Conservation (phyloP, 2,113 vertebrate genomes). For the Manacus vitellinus region DNA sequence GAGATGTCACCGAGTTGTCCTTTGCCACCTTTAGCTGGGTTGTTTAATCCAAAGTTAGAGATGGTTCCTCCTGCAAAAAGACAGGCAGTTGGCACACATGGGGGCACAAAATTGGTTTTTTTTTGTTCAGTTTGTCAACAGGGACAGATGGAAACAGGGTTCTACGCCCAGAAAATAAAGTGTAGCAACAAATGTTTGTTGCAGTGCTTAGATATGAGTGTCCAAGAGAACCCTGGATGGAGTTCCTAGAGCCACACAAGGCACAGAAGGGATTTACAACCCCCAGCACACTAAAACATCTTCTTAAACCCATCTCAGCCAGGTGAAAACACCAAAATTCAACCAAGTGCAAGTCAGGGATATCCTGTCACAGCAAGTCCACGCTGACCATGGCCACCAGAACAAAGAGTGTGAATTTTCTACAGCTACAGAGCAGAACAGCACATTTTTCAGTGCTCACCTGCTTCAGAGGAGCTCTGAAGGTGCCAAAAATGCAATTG, state of each 20-base stretch:
- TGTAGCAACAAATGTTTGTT: not conserved
- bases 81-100: accelerated
- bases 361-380: not conserved
- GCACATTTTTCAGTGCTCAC: not conserved
- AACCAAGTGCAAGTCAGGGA: not conserved
- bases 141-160: not conserved
- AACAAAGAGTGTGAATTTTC: not conserved
- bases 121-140: not conserved
- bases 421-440: not conserved
- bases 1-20: not conserved
- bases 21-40: not conserved
- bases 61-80: not conserved
- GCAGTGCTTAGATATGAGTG: not conserved
- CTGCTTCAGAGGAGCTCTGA: not conserved
- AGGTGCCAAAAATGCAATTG: not conserved
- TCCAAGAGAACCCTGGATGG: not conserved
- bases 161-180: not conserved
- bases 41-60: not conserved
- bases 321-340: not conserved
- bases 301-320: not conserved
- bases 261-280: not conserved
- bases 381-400: not conserved
- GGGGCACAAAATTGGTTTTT: accelerated
- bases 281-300: not conserved
- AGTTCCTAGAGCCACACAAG: not conserved